Conservation (phyloP, 2,113 vertebrate genomes). For the Brienomyrus longianalis region DNA sequence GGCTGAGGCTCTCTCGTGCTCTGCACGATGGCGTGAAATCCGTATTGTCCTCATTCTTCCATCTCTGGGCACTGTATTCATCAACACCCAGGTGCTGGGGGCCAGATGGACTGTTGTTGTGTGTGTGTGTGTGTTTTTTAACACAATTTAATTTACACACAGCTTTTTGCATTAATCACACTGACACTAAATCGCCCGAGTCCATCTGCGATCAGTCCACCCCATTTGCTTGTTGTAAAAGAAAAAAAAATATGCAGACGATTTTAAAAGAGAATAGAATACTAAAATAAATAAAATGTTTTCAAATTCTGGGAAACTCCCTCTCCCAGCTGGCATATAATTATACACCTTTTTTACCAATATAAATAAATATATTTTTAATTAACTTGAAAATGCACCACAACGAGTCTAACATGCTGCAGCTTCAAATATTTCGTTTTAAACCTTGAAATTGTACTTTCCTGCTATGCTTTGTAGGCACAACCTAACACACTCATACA, state of each 20-base stretch:
- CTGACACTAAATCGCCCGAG: constrained; percentile 40
- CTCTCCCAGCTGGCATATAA: not conserved
- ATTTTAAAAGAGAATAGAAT: constrained; percentile 9
- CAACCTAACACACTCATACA: constrained; percentile 26
- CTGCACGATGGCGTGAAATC: constrained; percentile 30
- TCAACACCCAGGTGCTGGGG: constrained; percentile 31
- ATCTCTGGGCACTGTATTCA: constrained; percentile 32
- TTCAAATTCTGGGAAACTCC: constrained; percentile 25
- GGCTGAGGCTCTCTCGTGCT: constrained; percentile 13
- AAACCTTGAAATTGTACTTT: constrained; percentile 28
- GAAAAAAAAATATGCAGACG: not conserved
- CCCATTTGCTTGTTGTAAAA: constrained; percentile 21
- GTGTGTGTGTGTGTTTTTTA: constrained; percentile 23
- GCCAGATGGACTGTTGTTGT: constrained; percentile 36
- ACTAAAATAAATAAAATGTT: constrained; percentile 22
- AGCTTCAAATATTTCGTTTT: constrained; percentile 35
- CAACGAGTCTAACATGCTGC: constrained; percentile 23
- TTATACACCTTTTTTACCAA: constrained; percentile 17
- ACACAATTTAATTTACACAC: constrained; percentile 38
- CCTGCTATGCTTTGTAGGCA: constrained; percentile 30
- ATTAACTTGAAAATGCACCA: constrained; percentile 35
- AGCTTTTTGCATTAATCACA: constrained; percentile 42
- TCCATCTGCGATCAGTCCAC: constrained; percentile 36
- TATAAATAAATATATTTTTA: constrained; percentile 39
- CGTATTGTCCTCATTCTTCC: constrained; percentile 36